Evolutionary conservation across 2,888 invertebrate species (phyloP), one percentile per base, ranked within the genome.

Genomic region (Trichopoda pennipes): DNA sequence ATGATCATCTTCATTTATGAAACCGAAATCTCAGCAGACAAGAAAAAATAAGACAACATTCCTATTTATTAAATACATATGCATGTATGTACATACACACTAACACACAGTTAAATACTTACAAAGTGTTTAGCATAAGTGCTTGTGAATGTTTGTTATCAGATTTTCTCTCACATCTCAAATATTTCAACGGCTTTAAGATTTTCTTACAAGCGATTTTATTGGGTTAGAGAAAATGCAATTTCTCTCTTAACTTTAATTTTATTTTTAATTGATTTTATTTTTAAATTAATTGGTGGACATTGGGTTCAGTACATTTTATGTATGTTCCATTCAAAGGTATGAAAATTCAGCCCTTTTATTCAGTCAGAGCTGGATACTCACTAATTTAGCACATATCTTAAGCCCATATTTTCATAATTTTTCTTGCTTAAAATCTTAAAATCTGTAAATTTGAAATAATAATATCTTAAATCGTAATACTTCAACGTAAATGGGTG

Each of bases 1-100:
- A 68, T 80, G 79, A 79, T 74, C 63, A 74, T 68, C 69, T 2
- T 38, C n/a, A 38, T 38, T 38, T 80, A 80, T 80, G 80, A 80
- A 80, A 80, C 64, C 58, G 74, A 75, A 80, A 80, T 74, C 63
- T 64, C 42, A 51, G 69, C 42, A 51, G 69, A 53, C 42, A 56
- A 66, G 42, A 61, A 68, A 61, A 55, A 73, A 55, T 42, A 72
- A 55, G n/a, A 66, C 73, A 64, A 69, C 66, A 68, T n/a, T n/a
- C n/a, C n/a, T n/a, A 69, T 44, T 28, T 53, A 68, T 74, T 61
- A 80, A 68, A 56, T 69, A 56, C 64, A 69, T 56, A 32, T 80
- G n/a, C n/a, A n/a, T 51, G 55, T 55, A 47, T 12, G 55, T 17
- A 38, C 16, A 55, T 21, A 21, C 49, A 58, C 19, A 35, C 63